phyloP scores from a whole-genome alignment of 2,113 vertebrate genomes.

The Telmatochromis brachygnathus region DNA sequence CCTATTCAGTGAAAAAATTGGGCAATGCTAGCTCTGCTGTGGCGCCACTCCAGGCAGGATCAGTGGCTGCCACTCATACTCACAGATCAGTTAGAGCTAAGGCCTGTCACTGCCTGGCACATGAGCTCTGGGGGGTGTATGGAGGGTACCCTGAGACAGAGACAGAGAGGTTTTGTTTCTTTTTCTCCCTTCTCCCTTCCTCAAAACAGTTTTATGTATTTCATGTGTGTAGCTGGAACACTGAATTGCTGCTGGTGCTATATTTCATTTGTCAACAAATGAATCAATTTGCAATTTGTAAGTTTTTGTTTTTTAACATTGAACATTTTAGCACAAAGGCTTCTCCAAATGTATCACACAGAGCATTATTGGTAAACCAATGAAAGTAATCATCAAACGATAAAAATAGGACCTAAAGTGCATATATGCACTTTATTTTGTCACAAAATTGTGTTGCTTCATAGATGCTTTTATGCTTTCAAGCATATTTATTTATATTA shows the following conservation, averaged over 20 bases:
- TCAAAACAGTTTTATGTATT: neutral
- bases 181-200: neutral
- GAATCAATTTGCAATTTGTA: neutral
- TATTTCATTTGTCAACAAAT: neutral
- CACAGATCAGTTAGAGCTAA: conserved; percentile 39
- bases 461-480: neutral
- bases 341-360: neutral
- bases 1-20: conserved; percentile 36
- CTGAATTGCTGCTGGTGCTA: neutral
- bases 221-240: neutral
- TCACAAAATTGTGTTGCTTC: neutral
- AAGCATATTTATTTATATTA: neutral
- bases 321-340: neutral
- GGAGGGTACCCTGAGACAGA: neutral
- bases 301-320: neutral
- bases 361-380: neutral
- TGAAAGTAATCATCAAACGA: neutral
- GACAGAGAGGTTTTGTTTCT: neutral
- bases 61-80: conserved; percentile 38
- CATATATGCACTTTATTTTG: neutral
- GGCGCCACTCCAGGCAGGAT: conserved; percentile 50
- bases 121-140: neutral
- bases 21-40: conserved; percentile 28
- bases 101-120: conserved; percentile 25
- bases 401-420: neutral